These are phyloP conservation scores for Cardiocondyla obscurior DNA, from an alignment of 1,140 invertebrate species.

Conservation along the genomic window DNA sequence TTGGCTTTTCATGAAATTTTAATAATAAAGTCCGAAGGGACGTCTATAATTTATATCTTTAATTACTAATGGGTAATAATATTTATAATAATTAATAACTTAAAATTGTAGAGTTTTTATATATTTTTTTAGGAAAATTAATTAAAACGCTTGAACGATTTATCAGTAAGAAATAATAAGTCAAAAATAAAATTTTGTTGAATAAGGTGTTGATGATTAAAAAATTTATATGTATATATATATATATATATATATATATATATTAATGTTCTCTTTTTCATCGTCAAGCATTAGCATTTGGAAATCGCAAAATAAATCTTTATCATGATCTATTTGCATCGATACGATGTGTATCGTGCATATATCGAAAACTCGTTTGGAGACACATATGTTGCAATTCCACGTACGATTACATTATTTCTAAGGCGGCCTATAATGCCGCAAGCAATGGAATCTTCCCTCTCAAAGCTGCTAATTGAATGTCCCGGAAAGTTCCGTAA, in stretches of 20 bases:
- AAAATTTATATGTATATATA: background rate
- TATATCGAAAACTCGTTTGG: background rate
- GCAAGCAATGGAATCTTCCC: background rate
- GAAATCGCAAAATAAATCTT: background rate
- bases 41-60: background rate
- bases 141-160: background rate
- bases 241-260: background rate
- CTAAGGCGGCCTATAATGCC: background rate
- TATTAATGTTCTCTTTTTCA: background rate
- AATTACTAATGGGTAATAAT: background rate
- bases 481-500: background rate
- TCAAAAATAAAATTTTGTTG: background rate
- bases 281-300: background rate
- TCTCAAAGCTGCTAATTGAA: background rate
- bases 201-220: background rate
- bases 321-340: background rate
- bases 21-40: background rate
- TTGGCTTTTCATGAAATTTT: background rate
- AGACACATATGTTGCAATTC: background rate
- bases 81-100: background rate
- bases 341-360: background rate
- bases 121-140: background rate
- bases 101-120: background rate
- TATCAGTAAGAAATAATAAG: background rate
- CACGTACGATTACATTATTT: background rate